Conservation (phyloP, 2,888 invertebrate genomes). For the Achlya flavicornis region DNA sequence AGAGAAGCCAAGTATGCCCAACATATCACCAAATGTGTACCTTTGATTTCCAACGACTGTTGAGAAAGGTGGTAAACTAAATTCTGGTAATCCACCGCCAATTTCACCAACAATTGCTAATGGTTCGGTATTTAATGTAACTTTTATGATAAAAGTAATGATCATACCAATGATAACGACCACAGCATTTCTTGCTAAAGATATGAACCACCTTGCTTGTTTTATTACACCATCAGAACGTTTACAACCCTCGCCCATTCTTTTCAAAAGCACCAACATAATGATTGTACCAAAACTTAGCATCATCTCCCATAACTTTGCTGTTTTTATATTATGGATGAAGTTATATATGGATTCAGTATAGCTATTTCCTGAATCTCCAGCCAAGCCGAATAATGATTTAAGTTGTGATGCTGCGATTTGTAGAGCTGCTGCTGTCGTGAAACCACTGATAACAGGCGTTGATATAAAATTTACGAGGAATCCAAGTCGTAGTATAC, state of each 20-base stretch:
- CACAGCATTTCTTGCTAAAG: slow-evolving; percentile 90
- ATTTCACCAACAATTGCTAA: slow-evolving; percentile 87
- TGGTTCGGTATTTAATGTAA: slow-evolving; percentile 69
- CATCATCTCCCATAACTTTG: slow-evolving; percentile 85
- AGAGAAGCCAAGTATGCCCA: slow-evolving; percentile 84
- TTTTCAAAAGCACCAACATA: slow-evolving; percentile 85
- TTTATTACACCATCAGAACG: slow-evolving; percentile 72
- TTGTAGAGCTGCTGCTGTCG: slow-evolving; percentile 92
- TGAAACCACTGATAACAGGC: slow-evolving; percentile 93
- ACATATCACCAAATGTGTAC: slow-evolving; percentile 85
- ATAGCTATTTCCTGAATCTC: slow-evolving; percentile 86
- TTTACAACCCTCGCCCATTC: slow-evolving; percentile 82
- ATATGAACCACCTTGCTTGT: slow-evolving; percentile 85
- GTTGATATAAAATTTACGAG: slow-evolving; percentile 93
- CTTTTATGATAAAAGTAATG: slow-evolving; percentile 80
- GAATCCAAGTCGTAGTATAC: slow-evolving; percentile 90
- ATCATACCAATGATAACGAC: slow-evolving; percentile 89
- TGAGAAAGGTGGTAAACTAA: slow-evolving; percentile 87
- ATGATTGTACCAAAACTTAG: slow-evolving; percentile 87
- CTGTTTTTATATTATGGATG: slow-evolving; percentile 83
- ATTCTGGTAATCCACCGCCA: slow-evolving; percentile 87
- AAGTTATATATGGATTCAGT: slow-evolving; percentile 85
- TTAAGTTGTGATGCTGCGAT: slow-evolving; percentile 93
- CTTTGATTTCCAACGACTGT: slow-evolving; percentile 84
- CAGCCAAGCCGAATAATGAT: slow-evolving; percentile 86